Percentiles rank a stretch among this genome's conserved stretches.
phyloP scores from a whole-genome alignment of 1,140 invertebrate genomes.

The Gryllus bimaculatus region DNA sequence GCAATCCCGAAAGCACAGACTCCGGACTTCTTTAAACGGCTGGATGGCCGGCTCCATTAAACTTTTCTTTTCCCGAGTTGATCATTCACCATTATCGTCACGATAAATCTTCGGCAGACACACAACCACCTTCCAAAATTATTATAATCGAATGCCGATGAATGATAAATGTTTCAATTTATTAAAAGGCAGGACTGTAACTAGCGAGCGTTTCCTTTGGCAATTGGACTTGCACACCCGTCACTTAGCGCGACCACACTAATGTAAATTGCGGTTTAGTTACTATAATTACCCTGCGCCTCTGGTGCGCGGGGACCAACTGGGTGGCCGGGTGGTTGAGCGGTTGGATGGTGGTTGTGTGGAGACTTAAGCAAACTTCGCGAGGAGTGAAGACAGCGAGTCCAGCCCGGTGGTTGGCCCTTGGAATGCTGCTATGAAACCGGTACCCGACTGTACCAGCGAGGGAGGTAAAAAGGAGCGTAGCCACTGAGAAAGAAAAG shows the following conservation, averaged over 20 bases:
- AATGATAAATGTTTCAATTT: constrained; percentile 6
- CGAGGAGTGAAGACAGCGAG: too few relatives aligned
- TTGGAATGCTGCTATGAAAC: too few relatives aligned
- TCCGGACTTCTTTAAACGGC: neutral
- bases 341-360: too few relatives aligned
- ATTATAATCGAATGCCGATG: neutral
- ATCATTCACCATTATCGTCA: neutral
- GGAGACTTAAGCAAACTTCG: too few relatives aligned
- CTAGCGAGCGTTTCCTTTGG: neutral
- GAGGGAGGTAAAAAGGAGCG: too few relatives aligned
- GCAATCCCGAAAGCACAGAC: neutral
- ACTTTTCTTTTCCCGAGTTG: neutral
- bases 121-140: neutral
- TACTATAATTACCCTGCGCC: neutral
- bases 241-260: neutral
- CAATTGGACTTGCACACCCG: neutral
- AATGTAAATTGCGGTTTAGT: constrained; percentile 5
- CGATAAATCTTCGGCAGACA: neutral
- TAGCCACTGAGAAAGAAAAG: too few relatives aligned
- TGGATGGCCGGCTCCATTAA: neutral
- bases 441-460: too few relatives aligned
- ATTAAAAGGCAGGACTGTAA: neutral
- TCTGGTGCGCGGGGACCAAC: too few relatives aligned
- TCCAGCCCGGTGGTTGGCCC: too few relatives aligned
- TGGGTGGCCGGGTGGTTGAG: too few relatives aligned